Percentiles rank a stretch among this genome's conserved stretches.
Conservation (phyloP, 2,113 vertebrate species). For the Cyanistes caeruleus region DNA sequence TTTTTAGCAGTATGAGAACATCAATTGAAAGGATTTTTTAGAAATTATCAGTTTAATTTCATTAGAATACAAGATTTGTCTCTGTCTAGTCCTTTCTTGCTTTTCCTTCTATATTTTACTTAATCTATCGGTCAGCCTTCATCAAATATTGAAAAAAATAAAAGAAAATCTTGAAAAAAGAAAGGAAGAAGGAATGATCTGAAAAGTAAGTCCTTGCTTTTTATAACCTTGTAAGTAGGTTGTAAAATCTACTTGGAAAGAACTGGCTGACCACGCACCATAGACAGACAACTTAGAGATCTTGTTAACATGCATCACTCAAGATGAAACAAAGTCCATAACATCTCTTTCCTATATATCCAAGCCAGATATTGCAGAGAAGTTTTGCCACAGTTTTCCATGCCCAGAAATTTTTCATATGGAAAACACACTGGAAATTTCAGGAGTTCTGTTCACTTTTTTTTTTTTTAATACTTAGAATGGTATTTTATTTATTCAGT, state of each 20-base stretch:
- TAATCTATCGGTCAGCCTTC: neutral
- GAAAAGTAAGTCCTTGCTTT: neutral
- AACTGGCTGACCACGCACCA: neutral
- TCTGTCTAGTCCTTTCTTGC: neutral
- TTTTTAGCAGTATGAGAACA: neutral
- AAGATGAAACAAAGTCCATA: neutral
- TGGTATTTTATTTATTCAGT: neutral
- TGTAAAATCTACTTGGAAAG: neutral
- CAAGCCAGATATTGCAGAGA: neutral
- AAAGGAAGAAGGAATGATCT: neutral
- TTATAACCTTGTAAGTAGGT: neutral
- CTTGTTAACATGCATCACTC: neutral
- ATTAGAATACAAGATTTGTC: neutral
- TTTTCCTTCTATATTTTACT: neutral
- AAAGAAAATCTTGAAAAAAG: neutral
- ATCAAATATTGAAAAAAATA: neutral
- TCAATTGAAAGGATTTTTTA: neutral
- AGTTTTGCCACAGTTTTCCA: neutral
- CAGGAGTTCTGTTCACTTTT: neutral
- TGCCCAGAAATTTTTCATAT: neutral
- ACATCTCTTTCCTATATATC: neutral
- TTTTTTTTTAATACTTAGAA: neutral
- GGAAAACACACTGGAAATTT: neutral
- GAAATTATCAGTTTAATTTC: neutral
- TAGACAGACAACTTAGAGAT: neutral